phyloP scores from a whole-genome alignment of 2,113 vertebrate species.

The Tenebrosternarchus preto region DNA sequence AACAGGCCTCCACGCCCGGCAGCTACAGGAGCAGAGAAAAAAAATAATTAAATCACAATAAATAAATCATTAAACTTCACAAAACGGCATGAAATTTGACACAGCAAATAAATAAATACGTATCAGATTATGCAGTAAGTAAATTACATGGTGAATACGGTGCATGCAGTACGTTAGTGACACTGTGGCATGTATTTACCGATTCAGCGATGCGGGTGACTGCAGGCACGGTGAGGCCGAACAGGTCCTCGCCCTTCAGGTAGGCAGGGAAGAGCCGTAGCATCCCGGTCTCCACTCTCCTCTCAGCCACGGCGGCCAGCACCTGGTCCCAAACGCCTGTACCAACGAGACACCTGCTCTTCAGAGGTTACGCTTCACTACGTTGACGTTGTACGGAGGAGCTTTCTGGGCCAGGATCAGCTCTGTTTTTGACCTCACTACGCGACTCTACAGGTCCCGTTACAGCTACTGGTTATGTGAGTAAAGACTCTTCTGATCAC shows the following conservation, averaged over 20 bases:
- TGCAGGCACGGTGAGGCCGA: conserved; percentile 90
- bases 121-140: no score
- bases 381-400: no score
- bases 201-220: conserved; percentile 93
- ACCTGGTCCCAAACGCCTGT: conserved; percentile 97
- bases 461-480: no score
- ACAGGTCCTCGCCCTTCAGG: conserved; percentile 94
- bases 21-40: conserved; percentile 83
- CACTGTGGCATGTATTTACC: conserved; percentile 54
- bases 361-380: no score
- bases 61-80: not conserved
- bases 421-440: no score
- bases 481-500: no score
- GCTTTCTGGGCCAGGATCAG: no score
- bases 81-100: not conserved
- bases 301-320: conserved; percentile 87
- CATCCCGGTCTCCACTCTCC: conserved; percentile 84
- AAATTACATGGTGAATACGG: not conserved
- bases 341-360: conserved; percentile 13
- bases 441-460: no score
- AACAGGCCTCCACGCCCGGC: conserved; percentile 92
- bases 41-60: no score
- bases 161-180: not conserved
- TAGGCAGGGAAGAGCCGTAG: conserved; percentile 92
- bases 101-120: no score